Evolutionary conservation across 2,888 invertebrate genomes (phyloP).

Genomic region (Lasioglossum zephyrum): DNA sequence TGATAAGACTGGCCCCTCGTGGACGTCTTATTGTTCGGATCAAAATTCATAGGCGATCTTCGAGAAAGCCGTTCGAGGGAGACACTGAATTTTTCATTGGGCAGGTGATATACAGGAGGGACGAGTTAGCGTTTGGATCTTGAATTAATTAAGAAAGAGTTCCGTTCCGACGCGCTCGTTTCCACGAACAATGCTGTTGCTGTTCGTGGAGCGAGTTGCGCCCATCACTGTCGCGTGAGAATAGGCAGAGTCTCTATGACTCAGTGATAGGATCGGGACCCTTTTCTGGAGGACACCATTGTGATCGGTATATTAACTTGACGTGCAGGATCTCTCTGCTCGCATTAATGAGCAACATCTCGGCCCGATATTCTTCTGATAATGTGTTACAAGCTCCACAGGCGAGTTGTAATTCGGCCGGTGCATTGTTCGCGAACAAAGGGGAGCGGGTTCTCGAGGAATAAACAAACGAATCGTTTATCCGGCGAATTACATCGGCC

Average conservation of each 20-base stretch:
- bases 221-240: not conserved
- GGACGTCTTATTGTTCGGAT: not conserved
- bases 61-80: slow-evolving; percentile 2
- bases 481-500: slow-evolving; percentile 34
- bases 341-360: slow-evolving; percentile 6
- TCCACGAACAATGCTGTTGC: not conserved
- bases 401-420: slow-evolving; percentile 7
- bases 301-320: slow-evolving; percentile 11
- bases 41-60: not conserved
- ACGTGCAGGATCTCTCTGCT: not conserved
- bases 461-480: slow-evolving; percentile 42
- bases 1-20: slow-evolving; percentile 3
- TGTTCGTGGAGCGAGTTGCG: not conserved
- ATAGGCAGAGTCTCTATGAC: not conserved
- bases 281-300: not conserved
- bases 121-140: not conserved
- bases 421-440: slow-evolving; percentile 11
- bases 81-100: slow-evolving; percentile 8
- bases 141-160: slow-evolving; percentile 3
- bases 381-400: not conserved
- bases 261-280: not conserved
- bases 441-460: not conserved
- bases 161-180: not conserved
- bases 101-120: slow-evolving; percentile 2
- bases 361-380: not conserved